Conservation (phyloP, 2,797 vertebrate genomes). For the Antennarius maculatus region DNA sequence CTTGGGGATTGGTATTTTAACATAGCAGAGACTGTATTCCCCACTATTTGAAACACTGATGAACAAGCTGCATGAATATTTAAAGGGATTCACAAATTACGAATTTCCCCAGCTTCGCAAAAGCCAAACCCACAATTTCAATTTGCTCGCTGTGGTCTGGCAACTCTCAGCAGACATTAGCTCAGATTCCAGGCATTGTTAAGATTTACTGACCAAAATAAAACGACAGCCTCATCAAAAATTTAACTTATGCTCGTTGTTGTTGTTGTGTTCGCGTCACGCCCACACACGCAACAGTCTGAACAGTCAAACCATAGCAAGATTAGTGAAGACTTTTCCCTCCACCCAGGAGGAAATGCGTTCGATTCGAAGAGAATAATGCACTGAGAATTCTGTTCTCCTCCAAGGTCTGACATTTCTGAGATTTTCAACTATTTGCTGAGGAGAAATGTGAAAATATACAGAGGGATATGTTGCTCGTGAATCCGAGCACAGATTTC, state of each 20-base stretch:
- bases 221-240: slow-evolving; percentile 4
- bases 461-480: slow-evolving; percentile 15
- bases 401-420: background rate
- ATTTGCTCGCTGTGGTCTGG: slow-evolving; percentile 27
- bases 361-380: slow-evolving; percentile 8
- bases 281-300: background rate
- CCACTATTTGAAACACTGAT: slow-evolving; percentile 18
- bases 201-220: slow-evolving; percentile 3
- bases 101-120: slow-evolving; percentile 18
- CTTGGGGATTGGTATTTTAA: background rate
- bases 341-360: background rate
- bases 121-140: slow-evolving; percentile 9
- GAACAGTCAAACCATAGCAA: slow-evolving; percentile 1
- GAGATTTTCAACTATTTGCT: background rate
- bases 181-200: slow-evolving; percentile 6
- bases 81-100: slow-evolving; percentile 26
- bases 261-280: background rate
- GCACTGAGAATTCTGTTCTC: slow-evolving; percentile 9
- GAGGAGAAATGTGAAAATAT: slow-evolving; percentile 8
- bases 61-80: slow-evolving; percentile 26
- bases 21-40: slow-evolving; percentile 4
- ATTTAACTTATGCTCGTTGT: background rate
- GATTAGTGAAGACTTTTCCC: background rate
- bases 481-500: slow-evolving; percentile 35
- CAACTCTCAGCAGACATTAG: slow-evolving; percentile 9